Conservation (phyloP, 2,113 vertebrate genomes). For the Copsychus sechellarum region DNA sequence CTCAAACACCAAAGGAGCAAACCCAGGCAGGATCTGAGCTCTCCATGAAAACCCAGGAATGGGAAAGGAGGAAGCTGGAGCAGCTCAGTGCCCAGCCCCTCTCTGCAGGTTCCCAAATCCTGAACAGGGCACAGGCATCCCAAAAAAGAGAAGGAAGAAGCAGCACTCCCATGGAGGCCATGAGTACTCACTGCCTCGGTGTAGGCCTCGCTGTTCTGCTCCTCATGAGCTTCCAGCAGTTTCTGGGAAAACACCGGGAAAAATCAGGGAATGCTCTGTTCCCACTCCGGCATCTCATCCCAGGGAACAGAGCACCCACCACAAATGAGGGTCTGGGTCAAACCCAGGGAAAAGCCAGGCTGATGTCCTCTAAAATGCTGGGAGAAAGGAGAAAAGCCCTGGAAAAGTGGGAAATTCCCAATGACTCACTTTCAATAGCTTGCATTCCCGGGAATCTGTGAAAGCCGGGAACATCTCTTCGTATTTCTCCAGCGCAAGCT, state of each 20-base stretch:
- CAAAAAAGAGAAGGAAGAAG: not conserved
- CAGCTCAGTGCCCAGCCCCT: not conserved
- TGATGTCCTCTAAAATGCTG: not conserved
- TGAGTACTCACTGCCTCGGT: conserved; percentile 89
- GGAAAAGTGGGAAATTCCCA: not conserved
- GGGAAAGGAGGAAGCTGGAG: not conserved
- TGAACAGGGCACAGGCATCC: not conserved
- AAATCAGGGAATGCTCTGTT: not conserved
- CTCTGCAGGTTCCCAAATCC: not conserved
- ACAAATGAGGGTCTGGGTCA: not conserved
- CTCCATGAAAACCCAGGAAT: not conserved
- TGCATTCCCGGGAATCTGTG: conserved; percentile 97
- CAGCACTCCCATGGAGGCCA: not conserved
- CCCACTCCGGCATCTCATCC: not conserved
- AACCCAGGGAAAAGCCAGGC: not conserved
- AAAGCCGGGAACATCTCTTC: conserved; percentile 99
- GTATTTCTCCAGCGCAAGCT: conserved; percentile 96
- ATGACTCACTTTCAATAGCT: conserved; percentile 89
- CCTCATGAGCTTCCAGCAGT: conserved; percentile 95
- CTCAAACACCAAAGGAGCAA: not conserved
- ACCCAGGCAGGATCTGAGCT: not conserved
- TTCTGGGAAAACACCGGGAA: conserved; percentile 76
- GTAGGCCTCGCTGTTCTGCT: conserved; percentile 94
- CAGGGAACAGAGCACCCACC: not conserved
- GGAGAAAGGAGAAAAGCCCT: not conserved